A percentile compares a stretch with the other conserved stretches of the same genome.
Conservation (phyloP, 2,113 vertebrate species). For the Muntiacus reevesi region DNA sequence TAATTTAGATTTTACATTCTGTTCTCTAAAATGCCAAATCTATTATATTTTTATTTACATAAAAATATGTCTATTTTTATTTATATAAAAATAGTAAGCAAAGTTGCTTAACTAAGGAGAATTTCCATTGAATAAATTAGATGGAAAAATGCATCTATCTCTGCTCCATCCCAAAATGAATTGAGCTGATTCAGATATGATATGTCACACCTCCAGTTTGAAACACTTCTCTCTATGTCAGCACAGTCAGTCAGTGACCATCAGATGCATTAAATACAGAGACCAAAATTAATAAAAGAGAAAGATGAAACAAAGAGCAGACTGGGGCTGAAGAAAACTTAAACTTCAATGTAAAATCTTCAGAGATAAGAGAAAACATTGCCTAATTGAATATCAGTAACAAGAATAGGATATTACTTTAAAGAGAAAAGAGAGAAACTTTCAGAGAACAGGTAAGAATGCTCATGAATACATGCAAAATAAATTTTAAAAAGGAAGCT, state of each 20-base stretch:
- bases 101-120: neutral
- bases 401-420: neutral
- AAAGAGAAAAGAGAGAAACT: neutral
- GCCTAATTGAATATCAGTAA: neutral
- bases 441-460: neutral
- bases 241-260: neutral
- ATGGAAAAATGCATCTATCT: neutral
- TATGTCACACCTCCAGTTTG: neutral
- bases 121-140: neutral
- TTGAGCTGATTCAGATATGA: neutral
- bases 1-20: constrained; percentile 2
- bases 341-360: neutral
- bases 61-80: neutral
- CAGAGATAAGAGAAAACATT: neutral
- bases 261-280: neutral
- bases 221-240: neutral
- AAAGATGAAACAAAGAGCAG: neutral
- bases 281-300: neutral
- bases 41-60: neutral
- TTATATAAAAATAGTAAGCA: neutral
- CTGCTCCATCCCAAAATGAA: neutral
- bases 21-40: neutral
- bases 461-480: neutral
- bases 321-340: neutral
- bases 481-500: neutral